Base-by-base conservation (phyloP, 2,888 invertebrate genomes). In the Boloria selene region DNA sequence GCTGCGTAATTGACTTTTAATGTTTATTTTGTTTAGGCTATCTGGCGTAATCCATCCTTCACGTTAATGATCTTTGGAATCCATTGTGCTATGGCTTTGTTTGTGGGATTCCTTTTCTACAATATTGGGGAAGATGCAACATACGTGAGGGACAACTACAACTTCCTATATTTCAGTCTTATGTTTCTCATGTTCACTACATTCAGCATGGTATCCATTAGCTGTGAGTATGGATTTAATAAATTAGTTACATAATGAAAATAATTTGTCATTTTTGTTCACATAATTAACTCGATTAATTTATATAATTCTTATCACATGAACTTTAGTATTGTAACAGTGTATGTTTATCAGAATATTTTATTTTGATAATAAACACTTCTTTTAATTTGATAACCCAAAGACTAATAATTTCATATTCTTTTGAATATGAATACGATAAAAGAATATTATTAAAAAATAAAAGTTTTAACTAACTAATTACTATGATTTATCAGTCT, bases 121-220 rank as follows among this genome's bases (percentile, higher is more conserved):
- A 95, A 96, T 77, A 96, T 97, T 75, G 98, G 98, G n/a, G 94
- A 95, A 70, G 96, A 98, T 76, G 98, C 97, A 0, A 94, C 94
- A 62, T 95, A 97, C 82, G 95, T 96, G 17, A 92, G 96, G 72
- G 96, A 97, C 83, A 99, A 97, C 83, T 96, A 96, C 79, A 97
- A 97, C 80, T 96, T 96, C 80, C 93, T 98, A 42, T 98, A 97
- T 92, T 98, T 98, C 89, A 96, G 96, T 70, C 94, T 98, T 61
- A 96, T 99, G 94, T 99, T 98, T 86, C 93, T 98, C 61, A 98
- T 98, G 96, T 97, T 97, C 84, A 98, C 97, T 6, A 96, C 98
- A 0, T 97, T 98, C 85, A 98, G 97, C 88, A 95, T 97, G 14
- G 96, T 97, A 65, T 94, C 97, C 54, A 95, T 98, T 38, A 96